These are phyloP conservation scores for Heliothis virescens DNA, from an alignment of 1,140 invertebrate genomes.

Conservation along the genomic window DNA sequence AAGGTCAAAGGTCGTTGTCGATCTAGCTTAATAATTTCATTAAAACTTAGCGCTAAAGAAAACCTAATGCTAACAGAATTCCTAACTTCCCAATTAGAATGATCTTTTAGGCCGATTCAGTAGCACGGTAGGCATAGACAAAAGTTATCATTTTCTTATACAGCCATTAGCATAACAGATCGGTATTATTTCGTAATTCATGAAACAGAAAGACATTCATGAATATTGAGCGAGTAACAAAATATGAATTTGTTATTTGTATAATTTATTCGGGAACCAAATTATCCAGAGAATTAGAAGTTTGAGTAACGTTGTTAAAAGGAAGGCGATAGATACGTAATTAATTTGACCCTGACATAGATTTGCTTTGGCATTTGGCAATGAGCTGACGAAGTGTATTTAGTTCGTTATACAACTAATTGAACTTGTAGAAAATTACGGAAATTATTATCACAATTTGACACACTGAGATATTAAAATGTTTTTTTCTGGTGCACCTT, in stretches of 20 bases:
- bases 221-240: conserved; percentile 25
- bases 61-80: conserved; percentile 1
- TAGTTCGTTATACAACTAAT: conserved; percentile 6
- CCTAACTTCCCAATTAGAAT: conserved; percentile 32
- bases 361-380: conserved; percentile 35
- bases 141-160: conserved; percentile 33
- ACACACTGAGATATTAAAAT: not conserved
- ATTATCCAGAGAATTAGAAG: not conserved
- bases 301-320: not conserved
- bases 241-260: conserved; percentile 28
- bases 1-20: no score
- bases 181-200: conserved; percentile 39
- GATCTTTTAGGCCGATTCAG: not conserved
- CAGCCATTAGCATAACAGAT: conserved; percentile 44
- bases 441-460: not conserved
- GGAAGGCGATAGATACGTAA: conserved; percentile 17
- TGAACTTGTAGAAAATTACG: not conserved
- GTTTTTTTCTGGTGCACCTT: no score
- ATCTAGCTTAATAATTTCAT: no score
- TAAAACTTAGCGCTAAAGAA: not conserved
- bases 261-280: not conserved
- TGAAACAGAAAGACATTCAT: conserved; percentile 39
- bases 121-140: not conserved
- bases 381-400: conserved; percentile 32
- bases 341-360: conserved; percentile 41